Base-by-base conservation (phyloP, 1,140 invertebrate species). In the Calliopsis andreniformis region DNA sequence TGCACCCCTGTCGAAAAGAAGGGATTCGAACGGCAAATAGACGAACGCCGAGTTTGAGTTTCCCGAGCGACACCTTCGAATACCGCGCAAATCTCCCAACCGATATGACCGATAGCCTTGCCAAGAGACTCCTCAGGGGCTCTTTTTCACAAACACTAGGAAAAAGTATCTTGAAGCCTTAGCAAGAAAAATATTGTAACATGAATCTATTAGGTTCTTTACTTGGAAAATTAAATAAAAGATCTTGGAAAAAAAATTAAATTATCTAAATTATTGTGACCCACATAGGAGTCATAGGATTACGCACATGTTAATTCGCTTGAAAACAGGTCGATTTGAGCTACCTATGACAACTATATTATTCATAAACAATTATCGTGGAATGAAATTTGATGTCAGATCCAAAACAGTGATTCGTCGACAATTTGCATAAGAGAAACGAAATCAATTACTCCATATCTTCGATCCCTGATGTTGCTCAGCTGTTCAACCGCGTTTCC, bases 1-100 rank as follows among this genome's bases (percentile, higher is more conserved):
- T 58, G 72, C 73, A 71, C 42, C 59, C 72, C 62, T 56, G 45
- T n/a, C 43, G 45, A 66, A 80, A 84, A 78, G 82, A 85, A 86
- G 85, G 87, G 80, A 90, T 90, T 91, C 86, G 84, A 84, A 90
- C 86, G 82, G 89, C 87, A 92, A 92, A 92, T 90, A 92, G 81
- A 84, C 84, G 87, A 88, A 81, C 61, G 85, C 82, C 78, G 83
- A 83, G 85, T 69, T 83, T 78, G 85, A 90, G 89, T 90, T 90
- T 88, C n/a, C n/a, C 87, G 35, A 77, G 63, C 79, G 79, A 87
- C 87, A 87, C 87, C 87, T 88, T 79, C 45, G 78, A 88, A 84
- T 81, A 78, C 68, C 25, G 25, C 42, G 39, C 56, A 72, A 84
- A 59, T 58, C 67, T 55, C 49, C 43, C 51, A 76, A 73, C 63